phyloP scores from a whole-genome alignment of 2,113 vertebrate genomes.

The Pyrgilauda ruficollis region DNA sequence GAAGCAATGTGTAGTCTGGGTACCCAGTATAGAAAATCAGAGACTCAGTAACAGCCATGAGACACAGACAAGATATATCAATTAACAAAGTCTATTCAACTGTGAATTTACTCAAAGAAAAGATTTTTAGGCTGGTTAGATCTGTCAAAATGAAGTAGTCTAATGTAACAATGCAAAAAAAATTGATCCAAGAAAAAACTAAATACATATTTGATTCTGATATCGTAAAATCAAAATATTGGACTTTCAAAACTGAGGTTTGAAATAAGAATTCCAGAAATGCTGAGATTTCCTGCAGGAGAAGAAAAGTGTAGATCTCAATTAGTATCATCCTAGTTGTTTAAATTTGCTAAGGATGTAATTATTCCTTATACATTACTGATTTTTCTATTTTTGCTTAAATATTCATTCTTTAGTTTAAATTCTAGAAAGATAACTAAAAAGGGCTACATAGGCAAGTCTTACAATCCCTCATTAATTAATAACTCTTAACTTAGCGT shows the following conservation, averaged over 20 bases:
- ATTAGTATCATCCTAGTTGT: neutral
- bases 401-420: neutral
- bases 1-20: neutral
- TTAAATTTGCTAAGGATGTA: neutral
- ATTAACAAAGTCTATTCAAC: neutral
- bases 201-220: neutral
- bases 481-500: neutral
- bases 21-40: neutral
- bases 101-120: neutral
- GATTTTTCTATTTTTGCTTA: neutral
- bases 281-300: neutral
- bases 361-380: neutral
- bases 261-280: neutral
- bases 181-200: neutral
- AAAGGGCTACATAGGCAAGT: neutral
- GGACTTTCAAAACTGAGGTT: neutral
- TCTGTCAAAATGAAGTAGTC: neutral
- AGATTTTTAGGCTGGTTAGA: neutral
- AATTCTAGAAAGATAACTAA: neutral
- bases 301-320: neutral
- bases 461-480: neutral
- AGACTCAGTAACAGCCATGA: neutral
- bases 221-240: neutral
- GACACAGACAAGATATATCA: neutral
- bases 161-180: neutral